These are phyloP conservation scores for Drosophila mulleri DNA, from an alignment of 2,888 invertebrate genomes.

Conservation along the genomic window DNA sequence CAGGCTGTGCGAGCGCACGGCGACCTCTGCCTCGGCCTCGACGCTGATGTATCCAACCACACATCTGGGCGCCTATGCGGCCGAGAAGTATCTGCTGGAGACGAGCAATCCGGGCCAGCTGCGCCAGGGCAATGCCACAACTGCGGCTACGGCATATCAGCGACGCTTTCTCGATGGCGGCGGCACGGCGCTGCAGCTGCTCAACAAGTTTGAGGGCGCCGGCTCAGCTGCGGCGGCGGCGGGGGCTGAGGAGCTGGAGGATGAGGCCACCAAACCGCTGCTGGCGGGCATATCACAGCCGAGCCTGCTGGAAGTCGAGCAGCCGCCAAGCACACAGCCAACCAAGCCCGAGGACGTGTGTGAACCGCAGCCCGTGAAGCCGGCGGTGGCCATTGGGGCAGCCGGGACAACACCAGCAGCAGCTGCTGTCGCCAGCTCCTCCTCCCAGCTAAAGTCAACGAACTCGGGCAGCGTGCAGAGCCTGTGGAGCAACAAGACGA, in stretches of 20 bases:
- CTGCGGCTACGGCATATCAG: conserved; percentile 51
- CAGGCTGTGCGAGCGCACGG: conserved; percentile 86
- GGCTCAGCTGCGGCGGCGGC: background rate
- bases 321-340: background rate
- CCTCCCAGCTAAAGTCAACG: conserved; percentile 67
- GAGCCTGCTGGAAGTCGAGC: conserved; percentile 56
- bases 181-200: conserved; percentile 79
- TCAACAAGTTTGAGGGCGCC: conserved; percentile 66
- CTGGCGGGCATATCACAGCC: conserved; percentile 64
- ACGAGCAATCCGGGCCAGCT: conserved; percentile 68
- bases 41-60: conserved; percentile 77
- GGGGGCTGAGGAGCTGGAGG: conserved; percentile 61
- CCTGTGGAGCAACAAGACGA: conserved; percentile 85
- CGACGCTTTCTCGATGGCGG: conserved; percentile 81
- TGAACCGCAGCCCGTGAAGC: conserved; percentile 60
- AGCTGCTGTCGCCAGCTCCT: conserved; percentile 15
- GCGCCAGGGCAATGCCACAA: conserved; percentile 39
- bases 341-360: conserved; percentile 67
- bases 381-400: conserved; percentile 15
- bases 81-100: conserved; percentile 76
- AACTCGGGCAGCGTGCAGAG: conserved; percentile 85
- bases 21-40: conserved; percentile 28
- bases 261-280: conserved; percentile 79
- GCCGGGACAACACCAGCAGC: conserved; percentile 27
- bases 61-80: conserved; percentile 73